A percentile compares a stretch with the other conserved stretches of the same genome.
These are phyloP conservation scores for Papilio xuthus DNA, from an alignment of 1,140 invertebrate genomes.

Conservation along the genomic window DNA sequence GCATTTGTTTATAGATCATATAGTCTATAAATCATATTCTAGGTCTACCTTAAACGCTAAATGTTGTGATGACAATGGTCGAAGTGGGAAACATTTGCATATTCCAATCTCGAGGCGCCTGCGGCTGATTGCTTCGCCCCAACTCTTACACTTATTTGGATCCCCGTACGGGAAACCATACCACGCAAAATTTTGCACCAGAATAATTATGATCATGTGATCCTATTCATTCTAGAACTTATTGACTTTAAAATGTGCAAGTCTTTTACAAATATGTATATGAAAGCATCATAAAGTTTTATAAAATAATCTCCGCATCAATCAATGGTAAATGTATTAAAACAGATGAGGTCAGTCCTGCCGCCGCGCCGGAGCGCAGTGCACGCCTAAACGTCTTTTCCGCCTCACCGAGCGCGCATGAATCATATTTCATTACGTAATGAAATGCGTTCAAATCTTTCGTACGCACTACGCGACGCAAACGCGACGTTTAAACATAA, in stretches of 20 bases:
- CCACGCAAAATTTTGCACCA: not conserved
- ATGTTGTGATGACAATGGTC: conserved; percentile 62
- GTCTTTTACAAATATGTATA: not conserved
- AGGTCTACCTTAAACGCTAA: conserved; percentile 39
- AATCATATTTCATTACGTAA: conserved; percentile 71
- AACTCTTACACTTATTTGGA: conserved; percentile 23
- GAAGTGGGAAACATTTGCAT: conserved; percentile 68
- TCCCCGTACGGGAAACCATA: not conserved
- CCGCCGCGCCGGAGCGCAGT: conserved; percentile 43
- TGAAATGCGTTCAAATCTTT: conserved; percentile 58
- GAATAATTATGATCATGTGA: not conserved
- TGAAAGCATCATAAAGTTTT: not conserved
- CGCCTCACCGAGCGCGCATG: conserved; percentile 55
- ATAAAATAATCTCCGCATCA: not conserved
- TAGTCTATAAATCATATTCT: not conserved
- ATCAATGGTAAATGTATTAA: conserved; percentile 28
- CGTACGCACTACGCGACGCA: conserved; percentile 48
- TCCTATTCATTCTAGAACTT: too few species aligned
- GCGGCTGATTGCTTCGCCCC: conserved; percentile 43
- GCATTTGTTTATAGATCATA: too few species aligned
- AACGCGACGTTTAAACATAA: conserved; percentile 9
- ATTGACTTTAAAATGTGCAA: too few species aligned
- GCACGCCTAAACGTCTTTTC: conserved; percentile 66
- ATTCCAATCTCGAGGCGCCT: conserved; percentile 71
- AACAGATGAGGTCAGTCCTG: conserved; percentile 28